Evolutionary conservation across 2,797 vertebrate genomes (phyloP), one percentile per base, ranked within the genome.

Genomic region (Pangasius djambal): DNA sequence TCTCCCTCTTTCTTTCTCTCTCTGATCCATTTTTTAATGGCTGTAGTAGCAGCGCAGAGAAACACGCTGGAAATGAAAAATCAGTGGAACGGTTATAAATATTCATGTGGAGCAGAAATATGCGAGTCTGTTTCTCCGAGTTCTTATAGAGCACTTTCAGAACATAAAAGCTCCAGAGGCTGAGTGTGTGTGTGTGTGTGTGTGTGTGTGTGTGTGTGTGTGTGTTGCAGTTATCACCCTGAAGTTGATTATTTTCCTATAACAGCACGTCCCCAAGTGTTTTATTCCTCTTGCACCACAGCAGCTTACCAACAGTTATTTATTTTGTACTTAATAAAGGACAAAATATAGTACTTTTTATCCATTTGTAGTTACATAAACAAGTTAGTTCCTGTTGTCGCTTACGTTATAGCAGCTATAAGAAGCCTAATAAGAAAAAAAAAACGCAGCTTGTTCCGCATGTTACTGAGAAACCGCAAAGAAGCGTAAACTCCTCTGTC

Each of bases 11-110:
- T 57, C 50, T 57, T 2, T 59, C 55, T 61, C 86, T 69, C 84
- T 92, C 90, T 92, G 88, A 90, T 92, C 89, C 94, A 94, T 95
- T 95, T 55, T 96, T 95, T 92, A 90, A 83, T 89, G 90, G 85
- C 89, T 88, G 90, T 89, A 89, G 91, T 94, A 93, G 94, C 93
- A 92, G 92, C 93, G 92, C 92, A 92, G 91, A 92, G 94, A 94
- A 94, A 94, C 69, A 91, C 91, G 90, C 94, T 93, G 92, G 93
- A 92, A 82, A 89, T 90, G 93, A 94, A 91, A 96, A 92, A 92
- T 94, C 94, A 94, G 93, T 93, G 89, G 69, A 16, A 91, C 87
- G 89, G 57, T 91, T 93, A 93, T 92, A 87, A 92, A 92, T 93
- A 92, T 93, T 95, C 92, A 92, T 90, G 81, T 74, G 52, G 72